Conservation (phyloP, 2,888 invertebrate genomes). For the Myathropa florea region DNA sequence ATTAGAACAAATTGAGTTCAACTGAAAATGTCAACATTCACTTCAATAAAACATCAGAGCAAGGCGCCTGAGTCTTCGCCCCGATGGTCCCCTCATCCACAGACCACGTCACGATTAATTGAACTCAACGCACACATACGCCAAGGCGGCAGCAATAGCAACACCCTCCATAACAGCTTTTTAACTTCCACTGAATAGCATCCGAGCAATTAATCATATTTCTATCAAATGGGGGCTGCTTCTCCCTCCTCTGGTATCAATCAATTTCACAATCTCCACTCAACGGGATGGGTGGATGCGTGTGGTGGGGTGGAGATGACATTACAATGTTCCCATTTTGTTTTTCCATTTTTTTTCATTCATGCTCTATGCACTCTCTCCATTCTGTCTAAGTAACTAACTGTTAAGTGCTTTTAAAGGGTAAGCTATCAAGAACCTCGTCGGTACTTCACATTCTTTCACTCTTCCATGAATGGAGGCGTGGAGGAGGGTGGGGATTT, state of each 20-base stretch:
- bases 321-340: conserved; percentile 47
- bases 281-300: too few species aligned
- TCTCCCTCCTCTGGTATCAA: conserved; percentile 41
- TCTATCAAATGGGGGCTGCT: conserved; percentile 33
- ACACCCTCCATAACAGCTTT: conserved; percentile 57
- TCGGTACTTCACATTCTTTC: not conserved
- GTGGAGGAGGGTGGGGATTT: conserved; percentile 7
- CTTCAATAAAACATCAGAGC: conserved; percentile 21
- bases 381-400: conserved; percentile 49
- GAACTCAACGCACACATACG: conserved; percentile 27
- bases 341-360: not conserved
- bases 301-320: not conserved
- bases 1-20: conserved; percentile 69
- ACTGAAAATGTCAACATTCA: conserved; percentile 65
- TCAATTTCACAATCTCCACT: conserved; percentile 53
- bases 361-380: not conserved
- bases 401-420: conserved; percentile 66
- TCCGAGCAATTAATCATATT: conserved; percentile 68
- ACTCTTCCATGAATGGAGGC: not conserved
- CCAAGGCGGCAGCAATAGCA: not conserved
- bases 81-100: not conserved
- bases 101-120: conserved; percentile 42
- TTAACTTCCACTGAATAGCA: conserved; percentile 60
- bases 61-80: conserved; percentile 4
- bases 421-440: conserved; percentile 22